A percentile compares a stretch with the other conserved stretches of the same genome.
These are phyloP conservation scores for Anagyrus pseudococci DNA, from an alignment of 2,888 invertebrate genomes.

Conservation along the genomic window DNA sequence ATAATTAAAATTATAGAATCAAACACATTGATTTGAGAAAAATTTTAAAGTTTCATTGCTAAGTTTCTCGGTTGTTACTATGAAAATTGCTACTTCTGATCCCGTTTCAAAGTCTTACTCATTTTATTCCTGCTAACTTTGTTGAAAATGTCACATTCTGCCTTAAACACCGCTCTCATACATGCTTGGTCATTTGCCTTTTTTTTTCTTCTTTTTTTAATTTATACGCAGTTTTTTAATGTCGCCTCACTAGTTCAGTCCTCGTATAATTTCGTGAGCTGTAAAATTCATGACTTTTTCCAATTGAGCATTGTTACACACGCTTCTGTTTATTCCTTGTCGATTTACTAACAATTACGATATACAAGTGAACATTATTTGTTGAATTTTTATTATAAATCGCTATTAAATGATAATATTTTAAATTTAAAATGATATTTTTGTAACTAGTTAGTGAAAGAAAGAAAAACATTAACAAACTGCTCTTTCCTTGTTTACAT, in stretches of 20 bases:
- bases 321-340: conserved; percentile 15
- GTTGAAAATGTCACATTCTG: conserved; percentile 46
- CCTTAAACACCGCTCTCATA: conserved; percentile 58
- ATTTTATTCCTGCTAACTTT: conserved; percentile 38
- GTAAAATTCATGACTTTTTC: conserved; percentile 5
- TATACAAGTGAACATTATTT: conserved; percentile 27
- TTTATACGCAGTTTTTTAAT: conserved; percentile 34
- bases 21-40: too few species aligned
- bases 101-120: background rate
- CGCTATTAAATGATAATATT: background rate
- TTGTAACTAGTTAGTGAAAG: conserved; percentile 22
- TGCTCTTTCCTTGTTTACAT: conserved; percentile 30
- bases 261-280: conserved; percentile 4
- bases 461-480: conserved; percentile 38
- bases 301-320: conserved; percentile 1
- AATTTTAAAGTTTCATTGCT: background rate
- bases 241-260: conserved; percentile 23
- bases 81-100: too few species aligned
- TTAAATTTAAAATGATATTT: background rate
- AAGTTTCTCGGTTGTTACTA: too few species aligned
- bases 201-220: conserved; percentile 23
- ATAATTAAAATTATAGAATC: too few species aligned
- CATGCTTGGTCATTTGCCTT: conserved; percentile 42
- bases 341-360: conserved; percentile 26
- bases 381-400: conserved; percentile 8